Percentiles rank a stretch among this genome's conserved stretches.
phyloP scores from a whole-genome alignment of 2,113 vertebrate genomes.

The Anas platyrhynchos region DNA sequence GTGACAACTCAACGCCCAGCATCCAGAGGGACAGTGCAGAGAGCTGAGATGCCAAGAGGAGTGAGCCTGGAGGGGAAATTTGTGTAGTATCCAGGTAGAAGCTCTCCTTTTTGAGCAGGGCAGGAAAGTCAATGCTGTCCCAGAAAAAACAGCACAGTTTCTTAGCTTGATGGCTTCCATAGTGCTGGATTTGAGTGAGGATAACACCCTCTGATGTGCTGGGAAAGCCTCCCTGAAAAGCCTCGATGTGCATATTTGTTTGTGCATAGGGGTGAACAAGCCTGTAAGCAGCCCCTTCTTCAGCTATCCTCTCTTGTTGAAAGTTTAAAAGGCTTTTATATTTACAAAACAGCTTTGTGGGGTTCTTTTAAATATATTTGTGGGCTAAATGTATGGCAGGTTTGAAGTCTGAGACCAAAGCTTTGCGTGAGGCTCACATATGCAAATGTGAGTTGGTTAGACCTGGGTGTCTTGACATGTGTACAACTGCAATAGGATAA shows the following conservation, averaged over 20 bases:
- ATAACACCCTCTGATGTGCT: neutral
- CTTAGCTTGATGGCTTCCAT: neutral
- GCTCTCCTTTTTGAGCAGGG: neutral
- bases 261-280: neutral
- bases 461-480: neutral
- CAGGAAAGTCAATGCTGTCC: neutral
- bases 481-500: neutral
- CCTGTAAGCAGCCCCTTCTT: neutral
- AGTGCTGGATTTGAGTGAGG: neutral
- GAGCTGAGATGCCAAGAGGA: neutral
- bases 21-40: rapidly evolving
- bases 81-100: neutral
- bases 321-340: neutral
- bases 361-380: neutral
- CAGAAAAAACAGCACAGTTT: neutral
- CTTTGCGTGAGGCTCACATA: neutral
- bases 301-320: neutral
- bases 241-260: rapidly evolving
- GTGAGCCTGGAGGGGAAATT: neutral
- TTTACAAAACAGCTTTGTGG: neutral
- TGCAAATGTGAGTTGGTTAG: neutral
- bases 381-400: neutral
- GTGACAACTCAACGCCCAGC: neutral
- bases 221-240: neutral
- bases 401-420: neutral